These are phyloP conservation scores for Hedya salicella DNA, from an alignment of 2,888 invertebrate species.

Conservation along the genomic window DNA sequence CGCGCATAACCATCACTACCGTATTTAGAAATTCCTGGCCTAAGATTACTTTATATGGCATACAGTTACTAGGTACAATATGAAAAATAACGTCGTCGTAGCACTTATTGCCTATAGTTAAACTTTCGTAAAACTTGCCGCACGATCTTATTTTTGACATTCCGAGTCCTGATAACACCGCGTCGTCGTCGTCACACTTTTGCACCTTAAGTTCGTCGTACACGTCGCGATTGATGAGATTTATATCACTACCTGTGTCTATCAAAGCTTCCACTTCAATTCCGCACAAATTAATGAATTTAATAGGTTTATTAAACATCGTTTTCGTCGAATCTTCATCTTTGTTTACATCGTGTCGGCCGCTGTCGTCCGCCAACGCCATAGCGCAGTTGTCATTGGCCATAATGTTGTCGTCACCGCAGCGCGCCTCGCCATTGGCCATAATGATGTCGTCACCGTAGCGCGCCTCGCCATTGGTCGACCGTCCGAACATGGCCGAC, in stretches of 20 bases:
- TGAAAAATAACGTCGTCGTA: slow-evolving; percentile 2
- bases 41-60: slow-evolving; percentile 6
- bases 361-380: not conserved
- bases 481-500: slow-evolving; percentile 1
- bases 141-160: slow-evolving; percentile 1
- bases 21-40: slow-evolving; percentile 41
- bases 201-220: slow-evolving; percentile 1
- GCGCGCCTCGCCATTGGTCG: slow-evolving; percentile 3
- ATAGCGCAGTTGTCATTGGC: not conserved
- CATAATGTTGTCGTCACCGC: not conserved
- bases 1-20: slow-evolving; percentile 79
- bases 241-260: slow-evolving; percentile 1
- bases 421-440: not conserved
- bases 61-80: slow-evolving; percentile 12
- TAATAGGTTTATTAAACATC: not conserved
- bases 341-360: slow-evolving; percentile 13
- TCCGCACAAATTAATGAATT: slow-evolving; percentile 7
- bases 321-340: not conserved
- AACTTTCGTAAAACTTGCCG: slow-evolving; percentile 6
- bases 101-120: not conserved
- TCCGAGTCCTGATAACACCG: slow-evolving; percentile 10
- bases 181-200: not conserved
- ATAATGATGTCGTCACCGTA: not conserved
- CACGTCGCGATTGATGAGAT: not conserved
- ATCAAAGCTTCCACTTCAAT: slow-evolving; percentile 1